Evolutionary conservation across 2,888 invertebrate species (phyloP).

Genomic region (Seira sanloemensis): DNA sequence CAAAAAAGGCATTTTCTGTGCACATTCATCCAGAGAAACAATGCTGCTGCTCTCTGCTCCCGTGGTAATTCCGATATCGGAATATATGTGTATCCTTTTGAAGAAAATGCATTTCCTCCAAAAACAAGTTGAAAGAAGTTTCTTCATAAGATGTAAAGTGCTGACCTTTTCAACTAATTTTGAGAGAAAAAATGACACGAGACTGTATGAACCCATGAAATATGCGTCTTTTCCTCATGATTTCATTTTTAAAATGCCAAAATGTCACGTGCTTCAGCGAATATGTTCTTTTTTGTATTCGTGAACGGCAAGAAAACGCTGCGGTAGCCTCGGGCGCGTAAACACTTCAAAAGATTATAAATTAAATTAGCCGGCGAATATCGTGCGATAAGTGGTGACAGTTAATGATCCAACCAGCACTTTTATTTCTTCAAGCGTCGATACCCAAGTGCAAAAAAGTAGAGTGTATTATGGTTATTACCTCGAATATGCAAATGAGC

Average conservation of each 20-base stretch:
- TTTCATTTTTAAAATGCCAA: conserved; percentile 21
- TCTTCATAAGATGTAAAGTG: neutral
- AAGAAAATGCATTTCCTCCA: too few species aligned
- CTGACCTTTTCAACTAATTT: conserved; percentile 25
- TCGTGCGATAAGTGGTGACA: conserved; percentile 53
- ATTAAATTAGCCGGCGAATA: conserved; percentile 48
- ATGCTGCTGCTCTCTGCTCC: too few species aligned
- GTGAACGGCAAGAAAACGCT: too few species aligned
- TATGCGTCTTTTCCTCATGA: neutral
- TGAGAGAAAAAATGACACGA: conserved; percentile 30
- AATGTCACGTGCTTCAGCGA: conserved; percentile 43
- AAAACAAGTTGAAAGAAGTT: too few species aligned
- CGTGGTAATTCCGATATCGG: too few species aligned
- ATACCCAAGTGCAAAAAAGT: conserved; percentile 43
- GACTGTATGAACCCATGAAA: neutral
- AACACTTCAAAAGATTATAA: too few species aligned
- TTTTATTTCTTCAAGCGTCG: conserved; percentile 41
- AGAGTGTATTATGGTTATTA: too few species aligned
- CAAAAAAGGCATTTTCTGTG: conserved; percentile 41
- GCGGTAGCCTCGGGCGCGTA: too few species aligned
- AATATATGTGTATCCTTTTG: too few species aligned
- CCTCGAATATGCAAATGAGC: too few species aligned
- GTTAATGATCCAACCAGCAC: conserved; percentile 49
- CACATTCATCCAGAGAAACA: too few species aligned
- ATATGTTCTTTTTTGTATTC: too few species aligned